Conservation (phyloP, 2,797 vertebrate genomes). For the Apodemus agrarius region DNA sequence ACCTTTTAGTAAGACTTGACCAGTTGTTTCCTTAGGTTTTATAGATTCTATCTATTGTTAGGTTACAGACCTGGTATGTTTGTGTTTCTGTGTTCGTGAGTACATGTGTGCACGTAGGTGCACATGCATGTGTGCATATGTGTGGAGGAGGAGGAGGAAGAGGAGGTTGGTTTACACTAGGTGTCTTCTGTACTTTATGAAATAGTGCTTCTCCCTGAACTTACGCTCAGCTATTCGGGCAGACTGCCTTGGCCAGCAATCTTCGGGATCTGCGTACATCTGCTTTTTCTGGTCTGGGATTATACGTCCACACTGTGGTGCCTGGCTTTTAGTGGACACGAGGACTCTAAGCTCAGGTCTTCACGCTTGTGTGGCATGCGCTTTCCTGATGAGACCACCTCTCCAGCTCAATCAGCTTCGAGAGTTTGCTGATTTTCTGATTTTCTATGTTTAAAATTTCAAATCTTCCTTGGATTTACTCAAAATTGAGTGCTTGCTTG, state of each 20-base stretch:
- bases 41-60: neutral
- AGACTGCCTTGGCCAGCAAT: neutral
- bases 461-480: neutral
- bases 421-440: neutral
- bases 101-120: neutral
- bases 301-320: neutral
- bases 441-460: neutral
- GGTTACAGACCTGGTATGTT: neutral
- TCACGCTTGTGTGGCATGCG: neutral
- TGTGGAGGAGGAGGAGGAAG: neutral
- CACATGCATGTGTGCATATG: neutral
- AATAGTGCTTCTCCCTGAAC: neutral
- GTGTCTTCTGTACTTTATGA: neutral
- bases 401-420: neutral
- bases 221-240: neutral
- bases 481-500: neutral
- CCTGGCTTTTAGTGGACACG: neutral
- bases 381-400: neutral
- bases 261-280: neutral
- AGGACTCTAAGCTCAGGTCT: neutral
- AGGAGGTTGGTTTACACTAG: neutral
- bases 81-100: neutral
- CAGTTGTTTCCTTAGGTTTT: neutral
- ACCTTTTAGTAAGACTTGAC: slow-evolving; percentile 5
- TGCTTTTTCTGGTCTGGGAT: neutral